Base-by-base conservation (phyloP, 2,797 vertebrate species). In the Columba guinea region DNA sequence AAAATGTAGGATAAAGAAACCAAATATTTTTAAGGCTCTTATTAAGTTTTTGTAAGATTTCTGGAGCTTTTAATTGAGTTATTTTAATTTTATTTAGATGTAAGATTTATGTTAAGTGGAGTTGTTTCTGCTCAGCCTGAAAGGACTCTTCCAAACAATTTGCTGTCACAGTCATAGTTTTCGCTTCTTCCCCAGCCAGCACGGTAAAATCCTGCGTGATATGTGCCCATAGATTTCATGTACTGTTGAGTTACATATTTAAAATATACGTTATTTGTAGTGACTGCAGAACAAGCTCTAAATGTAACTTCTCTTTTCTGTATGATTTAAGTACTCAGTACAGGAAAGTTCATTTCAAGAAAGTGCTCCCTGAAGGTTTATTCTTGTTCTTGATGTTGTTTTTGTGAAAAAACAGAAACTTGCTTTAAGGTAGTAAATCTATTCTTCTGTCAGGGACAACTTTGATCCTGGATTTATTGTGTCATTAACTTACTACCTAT, bases 41-140 rank as follows among this genome's bases (percentile, higher is more conserved):
- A 34, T 24, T 46, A 35, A 23, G 5, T 17, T 87, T 74, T 63
- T 30, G 5, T 68, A 74, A 83, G 37, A 59, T 58, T 69, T 41
- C 32, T 79, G 11, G 11, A 92, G 34, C 27, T 74, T 71, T 87
- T 65, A 83, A 15, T 68, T 37, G 34, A 41, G 62, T 75, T 85
- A 83, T 39, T 89, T 93, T 28, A 26, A 83, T 94, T 83, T 74
- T 87, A 39, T 90, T 96, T 94, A 77, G 14, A 74, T 74, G 11
- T 71, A 85, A 92, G 62, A 46, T 83, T 70, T 49, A 39, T 44
- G 9, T 77, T 86, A 81, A 77, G 8, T 49, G 53, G 14, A 83
- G 32, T 77, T 90, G 60, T 87, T 92, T 83, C 75, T 68, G 24
- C 84, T 91, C n/a, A 62, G 34, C 55, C 35, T 87, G 84, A 90